Evolutionary conservation across 2,888 invertebrate genomes (phyloP).

Genomic region (Pantelozetes paolii): DNA sequence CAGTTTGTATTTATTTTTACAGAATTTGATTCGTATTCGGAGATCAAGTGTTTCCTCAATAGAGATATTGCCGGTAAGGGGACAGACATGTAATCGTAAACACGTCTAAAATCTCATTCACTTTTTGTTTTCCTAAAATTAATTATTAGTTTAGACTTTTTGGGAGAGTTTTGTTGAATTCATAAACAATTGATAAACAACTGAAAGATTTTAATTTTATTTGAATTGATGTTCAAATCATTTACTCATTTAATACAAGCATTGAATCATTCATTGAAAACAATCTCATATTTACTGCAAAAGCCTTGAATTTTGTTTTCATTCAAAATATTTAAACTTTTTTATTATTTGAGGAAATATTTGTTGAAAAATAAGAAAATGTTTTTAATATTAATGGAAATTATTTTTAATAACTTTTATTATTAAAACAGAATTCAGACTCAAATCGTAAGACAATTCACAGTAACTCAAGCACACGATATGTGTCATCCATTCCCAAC

Average conservation of each 20-base stretch:
- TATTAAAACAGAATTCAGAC: neutral
- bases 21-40: constrained; percentile 38
- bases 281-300: neutral
- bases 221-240: too few species aligned
- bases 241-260: too few species aligned
- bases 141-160: neutral
- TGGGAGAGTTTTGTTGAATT: too few species aligned
- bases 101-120: neutral
- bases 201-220: too few species aligned
- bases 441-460: constrained; percentile 5
- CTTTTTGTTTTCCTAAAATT: neutral
- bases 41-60: constrained; percentile 36
- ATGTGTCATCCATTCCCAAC: neutral
- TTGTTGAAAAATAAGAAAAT: neutral
- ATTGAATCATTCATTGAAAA: too few species aligned
- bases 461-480: neutral
- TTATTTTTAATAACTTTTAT: neutral
- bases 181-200: too few species aligned
- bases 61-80: constrained; percentile 29
- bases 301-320: too few species aligned
- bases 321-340: too few species aligned
- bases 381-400: neutral
- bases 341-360: too few species aligned
- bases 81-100: neutral
- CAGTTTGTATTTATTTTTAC: constrained; percentile 2